Evolutionary conservation across 1,140 invertebrate species (phyloP).

Genomic region (Doryteuthis pealeii): DNA sequence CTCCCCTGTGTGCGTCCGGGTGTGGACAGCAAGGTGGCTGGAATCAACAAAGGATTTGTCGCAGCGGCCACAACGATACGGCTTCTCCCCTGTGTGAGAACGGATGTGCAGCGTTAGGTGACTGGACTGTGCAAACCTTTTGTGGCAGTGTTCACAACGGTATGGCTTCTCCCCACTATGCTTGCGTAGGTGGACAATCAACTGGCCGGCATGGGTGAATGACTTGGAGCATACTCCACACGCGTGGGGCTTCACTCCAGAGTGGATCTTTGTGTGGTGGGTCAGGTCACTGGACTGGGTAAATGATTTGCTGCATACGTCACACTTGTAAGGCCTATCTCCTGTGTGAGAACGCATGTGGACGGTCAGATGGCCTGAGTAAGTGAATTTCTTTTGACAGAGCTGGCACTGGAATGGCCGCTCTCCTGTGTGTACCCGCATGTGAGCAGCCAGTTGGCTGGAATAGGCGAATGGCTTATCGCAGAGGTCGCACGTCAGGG

Average conservation of each 20-base stretch:
- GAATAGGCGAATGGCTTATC: conserved; percentile 11
- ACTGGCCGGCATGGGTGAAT: neutral
- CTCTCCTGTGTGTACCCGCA: conserved; percentile 11
- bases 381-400: conserved; percentile 17
- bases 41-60: conserved; percentile 22
- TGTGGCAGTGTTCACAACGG: conserved; percentile 46
- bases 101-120: conserved; percentile 55
- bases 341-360: conserved; percentile 17
- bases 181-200: neutral
- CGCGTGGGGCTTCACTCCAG: neutral
- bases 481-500: conserved; percentile 15
- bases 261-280: conserved; percentile 15
- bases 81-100: conserved; percentile 32
- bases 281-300: neutral
- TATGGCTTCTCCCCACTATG: neutral
- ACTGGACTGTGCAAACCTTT: conserved; percentile 42
- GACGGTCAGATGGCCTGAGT: conserved; percentile 1
- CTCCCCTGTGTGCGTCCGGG: conserved; percentile 22
- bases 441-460: conserved; percentile 8
- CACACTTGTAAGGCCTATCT: conserved; percentile 14
- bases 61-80: conserved; percentile 24
- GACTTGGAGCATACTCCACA: conserved; percentile 11
- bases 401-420: conserved; percentile 15
- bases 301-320: conserved; percentile 12
- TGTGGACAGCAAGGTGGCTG: conserved; percentile 24